Base-by-base conservation (phyloP, 2,797 vertebrate genomes). In the Ctenopoma kingsleyae region DNA sequence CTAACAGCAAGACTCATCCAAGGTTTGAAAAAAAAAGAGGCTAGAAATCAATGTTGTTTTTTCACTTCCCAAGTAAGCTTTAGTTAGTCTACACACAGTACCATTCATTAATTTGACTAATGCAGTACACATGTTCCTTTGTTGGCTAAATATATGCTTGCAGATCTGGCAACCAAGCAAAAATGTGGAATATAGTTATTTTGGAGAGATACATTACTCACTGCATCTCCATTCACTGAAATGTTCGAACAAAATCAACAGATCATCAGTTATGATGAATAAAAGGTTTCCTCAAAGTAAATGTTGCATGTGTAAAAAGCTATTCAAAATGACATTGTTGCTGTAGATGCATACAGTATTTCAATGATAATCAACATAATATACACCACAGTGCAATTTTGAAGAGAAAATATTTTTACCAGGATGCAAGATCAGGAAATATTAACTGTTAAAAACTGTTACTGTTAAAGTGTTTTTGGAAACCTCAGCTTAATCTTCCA, bases 391-490 rank as follows among this genome's bases (percentile, higher is more conserved):
- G 30, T 66, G 52, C 10, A 15, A 52, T 46, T 23, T 41, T 20
- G 22, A 59, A 41, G 35, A 57, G 16, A 38, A 51, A 57, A 22
- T 32, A 15, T 51, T 58, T 56, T 58, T 22, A 19, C 8, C 40
- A n/a, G 20, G 23, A 44, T 44, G 44, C 58, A 51, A 55, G 36
- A 61, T 25, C 22, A 30, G 12, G 6, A 30, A 30, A 27, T 2
- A 27, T 27, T 13, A 63, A 46, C 10, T 44, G 7, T 48, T 35
- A 54, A 3, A 51, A 54, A 27, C 20, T 61, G 2, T 27, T 8
- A 46, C 10, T 44, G 7, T 48, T 35, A 54, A 3, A 51, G 51
- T 61, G 2, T 76, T 71, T 71, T 71, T 30, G 59, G 59, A 27
- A 58, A 69, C 55, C 50, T 56, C 32, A 19, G 43, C 8, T 6